A percentile compares a stretch with the other conserved stretches of the same genome.
Conservation (phyloP, 2,113 vertebrate genomes). For the Amphiprion percula region DNA sequence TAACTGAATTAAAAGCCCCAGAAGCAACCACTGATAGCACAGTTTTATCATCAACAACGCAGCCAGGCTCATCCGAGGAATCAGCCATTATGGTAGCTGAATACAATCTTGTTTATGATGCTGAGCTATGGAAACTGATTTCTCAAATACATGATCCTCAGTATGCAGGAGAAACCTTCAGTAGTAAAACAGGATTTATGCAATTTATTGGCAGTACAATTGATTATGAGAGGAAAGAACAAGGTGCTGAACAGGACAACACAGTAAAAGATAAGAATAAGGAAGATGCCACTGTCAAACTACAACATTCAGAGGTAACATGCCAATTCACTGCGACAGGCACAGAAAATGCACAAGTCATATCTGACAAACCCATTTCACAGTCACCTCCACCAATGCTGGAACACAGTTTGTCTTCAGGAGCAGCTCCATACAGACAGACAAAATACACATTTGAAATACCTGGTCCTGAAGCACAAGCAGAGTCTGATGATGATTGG, state of each 20-base stretch:
- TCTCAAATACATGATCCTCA: conserved; percentile 77
- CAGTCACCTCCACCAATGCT: conserved; percentile 40
- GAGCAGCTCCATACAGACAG: conserved; percentile 31
- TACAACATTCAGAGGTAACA: background rate
- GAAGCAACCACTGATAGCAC: background rate
- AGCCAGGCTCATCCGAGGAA: conserved; percentile 9
- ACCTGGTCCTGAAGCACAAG: background rate
- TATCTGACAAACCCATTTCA: background rate
- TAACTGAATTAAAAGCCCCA: conserved; percentile 1
- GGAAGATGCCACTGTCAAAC: background rate
- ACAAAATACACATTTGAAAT: conserved; percentile 38
- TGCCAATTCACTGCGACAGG: conserved; percentile 2
- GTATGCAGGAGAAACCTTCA: conserved; percentile 75
- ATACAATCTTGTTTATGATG: conserved; percentile 65
- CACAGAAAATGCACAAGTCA: background rate
- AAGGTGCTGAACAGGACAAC: conserved; percentile 3
- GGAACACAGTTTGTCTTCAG: conserved; percentile 9
- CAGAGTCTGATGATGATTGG: conserved; percentile 9
- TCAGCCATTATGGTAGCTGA: conserved; percentile 35
- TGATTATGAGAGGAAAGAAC: conserved; percentile 29
- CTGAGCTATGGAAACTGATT: conserved; percentile 65
- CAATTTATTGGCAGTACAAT: conserved; percentile 51
- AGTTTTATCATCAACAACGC: conserved; percentile 17
- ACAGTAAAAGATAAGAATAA: background rate
- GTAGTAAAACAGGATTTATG: conserved; percentile 67